Percentiles rank a stretch among this genome's conserved stretches.
Evolutionary conservation across 2,797 vertebrate species (phyloP).

Genomic region (Petrocephalus sullivani): DNA sequence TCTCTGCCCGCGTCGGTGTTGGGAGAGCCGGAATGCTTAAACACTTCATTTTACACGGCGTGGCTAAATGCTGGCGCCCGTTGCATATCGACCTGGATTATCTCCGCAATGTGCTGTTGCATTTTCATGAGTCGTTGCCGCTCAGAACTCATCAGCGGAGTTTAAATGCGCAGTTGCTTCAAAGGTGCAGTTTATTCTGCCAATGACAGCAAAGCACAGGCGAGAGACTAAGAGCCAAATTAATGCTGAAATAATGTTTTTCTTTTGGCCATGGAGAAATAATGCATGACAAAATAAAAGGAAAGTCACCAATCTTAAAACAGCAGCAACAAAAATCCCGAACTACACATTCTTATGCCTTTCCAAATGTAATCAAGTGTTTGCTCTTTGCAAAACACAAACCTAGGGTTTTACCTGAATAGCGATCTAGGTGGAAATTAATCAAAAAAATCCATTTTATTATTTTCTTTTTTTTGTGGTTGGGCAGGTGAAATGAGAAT

Average conservation of each 20-base stretch:
- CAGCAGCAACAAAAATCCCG: neutral
- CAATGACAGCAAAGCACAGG: neutral
- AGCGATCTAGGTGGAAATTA: neutral
- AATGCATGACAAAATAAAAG: neutral
- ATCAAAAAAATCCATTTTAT: neutral
- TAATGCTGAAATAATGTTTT: slow-evolving; percentile 2
- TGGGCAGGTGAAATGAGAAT: neutral
- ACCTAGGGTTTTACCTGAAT: neutral
- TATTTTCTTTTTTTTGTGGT: neutral
- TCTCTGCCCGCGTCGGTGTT: slow-evolving; percentile 34
- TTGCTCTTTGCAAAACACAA: neutral
- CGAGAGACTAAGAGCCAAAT: neutral
- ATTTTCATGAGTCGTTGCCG: slow-evolving; percentile 24
- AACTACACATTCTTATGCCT: neutral
- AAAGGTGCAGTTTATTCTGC: slow-evolving; percentile 4
- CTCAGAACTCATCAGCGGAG: slow-evolving; percentile 16
- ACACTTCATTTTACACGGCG: slow-evolving; percentile 31
- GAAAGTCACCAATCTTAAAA: neutral
- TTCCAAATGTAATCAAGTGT: neutral
- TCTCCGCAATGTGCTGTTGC: slow-evolving; percentile 15
- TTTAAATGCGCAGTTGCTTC: neutral
- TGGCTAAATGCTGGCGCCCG: slow-evolving; percentile 20
- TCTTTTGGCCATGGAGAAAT: neutral
- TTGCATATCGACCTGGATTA: slow-evolving; percentile 23
- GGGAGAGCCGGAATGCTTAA: slow-evolving; percentile 21